Evolutionary conservation across 2,888 invertebrate species (phyloP), one percentile per base, ranked within the genome.

Genomic region (Leptarthrus brevirostris): DNA sequence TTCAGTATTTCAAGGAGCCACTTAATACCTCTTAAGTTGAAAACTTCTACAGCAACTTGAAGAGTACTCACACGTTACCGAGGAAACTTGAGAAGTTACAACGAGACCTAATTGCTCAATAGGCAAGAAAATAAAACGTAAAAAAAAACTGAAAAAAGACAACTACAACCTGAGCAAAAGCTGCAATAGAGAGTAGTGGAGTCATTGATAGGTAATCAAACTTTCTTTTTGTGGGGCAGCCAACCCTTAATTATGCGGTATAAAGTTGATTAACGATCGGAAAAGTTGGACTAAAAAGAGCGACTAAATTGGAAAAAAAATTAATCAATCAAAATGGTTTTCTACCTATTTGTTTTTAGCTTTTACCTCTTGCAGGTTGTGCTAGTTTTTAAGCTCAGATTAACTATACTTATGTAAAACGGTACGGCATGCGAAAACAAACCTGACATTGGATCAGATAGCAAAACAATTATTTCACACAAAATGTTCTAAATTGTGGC

Each of bases 61-160:
- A 56, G 30, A 5, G 56, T 10, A 56, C 56, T 56, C 34, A 30
- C 30, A 16, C 16, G 30, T 30, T 24, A 30, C 56, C n/a, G 30
- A 2, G 30, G 30, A 54, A 54, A 24, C 22, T n/a, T 1, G 22
- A 30, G 18, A 30, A 56, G 56, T 16, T 56, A 56, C 26, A 26
- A 56, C 26, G 26, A 56, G 30, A 56, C 56, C 56, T 56, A 56
- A 56, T 56, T 56, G 56, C 16, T 56, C 12, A 56, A 56, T 30
- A 56, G 30, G 30, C 3, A 30, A 30, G 30, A 30, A 30, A 30
- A 30, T 30, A 8, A 8, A 30, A 30, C 30, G 14, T 18, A 53
- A 16, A 16, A 53, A 52, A 52, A 52, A 52, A 8, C 4, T 14
- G 22, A 10, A 4, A 53, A 53, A 53, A 53, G 22, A 53, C 22